Conservation (phyloP, 2,797 vertebrate genomes). For the Leptatherina wallacei region DNA sequence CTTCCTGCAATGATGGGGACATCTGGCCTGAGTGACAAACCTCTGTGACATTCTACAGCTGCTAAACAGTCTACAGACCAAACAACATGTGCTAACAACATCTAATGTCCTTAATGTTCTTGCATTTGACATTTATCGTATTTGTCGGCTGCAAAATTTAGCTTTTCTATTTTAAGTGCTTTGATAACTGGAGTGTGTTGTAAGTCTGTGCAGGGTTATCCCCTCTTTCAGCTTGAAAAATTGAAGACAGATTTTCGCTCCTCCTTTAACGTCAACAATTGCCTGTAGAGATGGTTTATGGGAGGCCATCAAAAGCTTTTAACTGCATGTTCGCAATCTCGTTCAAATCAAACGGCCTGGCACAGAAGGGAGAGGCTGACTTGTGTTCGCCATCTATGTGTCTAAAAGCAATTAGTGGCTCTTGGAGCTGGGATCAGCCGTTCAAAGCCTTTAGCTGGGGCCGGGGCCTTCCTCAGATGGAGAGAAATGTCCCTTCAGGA, state of each 20-base stretch:
- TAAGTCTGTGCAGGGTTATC: constrained; percentile 39
- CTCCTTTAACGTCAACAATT: constrained; percentile 79
- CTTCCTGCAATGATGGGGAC: constrained; percentile 24
- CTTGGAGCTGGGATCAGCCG: constrained; percentile 56
- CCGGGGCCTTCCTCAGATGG: constrained; percentile 30
- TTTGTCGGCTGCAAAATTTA: constrained; percentile 19
- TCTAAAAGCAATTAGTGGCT: constrained; percentile 79
- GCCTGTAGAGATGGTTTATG: constrained; percentile 72
- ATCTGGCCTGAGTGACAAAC: constrained; percentile 60
- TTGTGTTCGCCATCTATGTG: constrained; percentile 74
- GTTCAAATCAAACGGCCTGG: constrained; percentile 74
- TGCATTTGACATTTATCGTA: constrained; percentile 25
- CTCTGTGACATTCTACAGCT: constrained; percentile 73
- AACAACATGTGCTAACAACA: constrained; percentile 37
- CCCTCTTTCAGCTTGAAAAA: constrained; percentile 50
- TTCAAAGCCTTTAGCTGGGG: constrained; percentile 55
- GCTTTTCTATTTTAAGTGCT: constrained; percentile 10
- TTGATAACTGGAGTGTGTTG: constrained; percentile 39
- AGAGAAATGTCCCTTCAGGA: constrained; percentile 70
- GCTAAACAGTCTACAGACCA: constrained; percentile 44
- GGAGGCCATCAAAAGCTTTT: constrained; percentile 76
- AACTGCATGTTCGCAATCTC: constrained; percentile 74
- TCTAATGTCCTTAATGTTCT: neutral
- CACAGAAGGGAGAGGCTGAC: constrained; percentile 64
- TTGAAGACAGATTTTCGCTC: constrained; percentile 67